These are phyloP conservation scores for Nestor notabilis DNA, from an alignment of 2,113 vertebrate species.

Conservation along the genomic window DNA sequence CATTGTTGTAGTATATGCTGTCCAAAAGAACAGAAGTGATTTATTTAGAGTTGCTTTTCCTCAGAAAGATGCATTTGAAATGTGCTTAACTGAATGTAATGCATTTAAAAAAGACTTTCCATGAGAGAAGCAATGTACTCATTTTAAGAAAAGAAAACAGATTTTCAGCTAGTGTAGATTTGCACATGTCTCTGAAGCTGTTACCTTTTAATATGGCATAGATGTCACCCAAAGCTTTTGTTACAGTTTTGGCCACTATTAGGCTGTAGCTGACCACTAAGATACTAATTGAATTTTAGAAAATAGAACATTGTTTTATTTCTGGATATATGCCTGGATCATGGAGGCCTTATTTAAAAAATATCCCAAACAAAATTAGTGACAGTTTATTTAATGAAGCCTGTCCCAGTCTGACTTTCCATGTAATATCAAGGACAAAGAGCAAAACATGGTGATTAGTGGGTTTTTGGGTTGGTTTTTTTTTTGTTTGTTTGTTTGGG, in stretches of 20 bases:
- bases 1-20: neutral
- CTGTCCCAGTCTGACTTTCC: neutral
- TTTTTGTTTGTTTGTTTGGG: no score
- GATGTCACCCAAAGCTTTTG: neutral
- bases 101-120: neutral
- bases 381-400: neutral
- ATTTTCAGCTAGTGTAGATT: neutral
- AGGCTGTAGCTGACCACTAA: neutral
- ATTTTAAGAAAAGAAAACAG: neutral
- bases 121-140: neutral
- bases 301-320: neutral
- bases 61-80: neutral
- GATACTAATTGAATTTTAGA: neutral
- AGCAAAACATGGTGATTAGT: neutral
- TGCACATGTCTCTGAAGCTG: neutral
- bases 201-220: neutral
- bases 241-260: neutral
- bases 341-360: neutral
- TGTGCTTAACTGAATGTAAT: neutral
- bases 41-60: neutral
- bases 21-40: neutral
- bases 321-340: neutral
- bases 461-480: no score
- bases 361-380: neutral
- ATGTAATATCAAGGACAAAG: neutral